Conservation (phyloP, 2,888 invertebrate genomes). For the Ceramica pisi region DNA sequence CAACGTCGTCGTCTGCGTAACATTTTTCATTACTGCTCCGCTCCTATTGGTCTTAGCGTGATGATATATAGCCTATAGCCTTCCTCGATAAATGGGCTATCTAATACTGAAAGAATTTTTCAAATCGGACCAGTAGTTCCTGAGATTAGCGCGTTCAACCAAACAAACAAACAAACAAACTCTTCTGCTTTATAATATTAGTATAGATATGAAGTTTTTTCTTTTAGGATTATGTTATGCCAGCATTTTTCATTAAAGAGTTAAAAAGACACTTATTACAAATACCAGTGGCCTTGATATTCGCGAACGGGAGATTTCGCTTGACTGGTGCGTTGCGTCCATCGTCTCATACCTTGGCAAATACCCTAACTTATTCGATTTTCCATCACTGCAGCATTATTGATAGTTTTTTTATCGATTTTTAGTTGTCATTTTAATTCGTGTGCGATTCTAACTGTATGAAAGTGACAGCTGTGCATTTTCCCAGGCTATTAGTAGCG, state of each 20-base stretch:
- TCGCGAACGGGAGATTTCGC: not conserved
- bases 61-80: too few relatives aligned
- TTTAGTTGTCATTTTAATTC: not conserved
- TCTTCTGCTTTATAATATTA: too few relatives aligned
- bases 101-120: too few relatives aligned
- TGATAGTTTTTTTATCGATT: not conserved
- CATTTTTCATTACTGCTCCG: too few relatives aligned
- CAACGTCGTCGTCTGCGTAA: too few relatives aligned
- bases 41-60: too few relatives aligned
- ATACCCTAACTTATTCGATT: not conserved
- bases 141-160: too few relatives aligned
- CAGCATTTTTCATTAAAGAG: not conserved
- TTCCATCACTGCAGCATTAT: not conserved
- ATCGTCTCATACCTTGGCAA: not conserved
- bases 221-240: not conserved
- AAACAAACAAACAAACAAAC: too few relatives aligned
- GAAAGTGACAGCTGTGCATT: constrained; percentile 14
- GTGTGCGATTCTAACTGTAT: not conserved
- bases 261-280: not conserved
- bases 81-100: too few relatives aligned
- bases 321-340: not conserved
- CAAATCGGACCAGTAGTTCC: too few relatives aligned
- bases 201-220: too few relatives aligned
- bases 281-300: not conserved
- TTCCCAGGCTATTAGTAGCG: constrained; percentile 1